These are phyloP conservation scores for Mystacornis crossleyi DNA, from an alignment of 2,113 vertebrate species.

Conservation along the genomic window DNA sequence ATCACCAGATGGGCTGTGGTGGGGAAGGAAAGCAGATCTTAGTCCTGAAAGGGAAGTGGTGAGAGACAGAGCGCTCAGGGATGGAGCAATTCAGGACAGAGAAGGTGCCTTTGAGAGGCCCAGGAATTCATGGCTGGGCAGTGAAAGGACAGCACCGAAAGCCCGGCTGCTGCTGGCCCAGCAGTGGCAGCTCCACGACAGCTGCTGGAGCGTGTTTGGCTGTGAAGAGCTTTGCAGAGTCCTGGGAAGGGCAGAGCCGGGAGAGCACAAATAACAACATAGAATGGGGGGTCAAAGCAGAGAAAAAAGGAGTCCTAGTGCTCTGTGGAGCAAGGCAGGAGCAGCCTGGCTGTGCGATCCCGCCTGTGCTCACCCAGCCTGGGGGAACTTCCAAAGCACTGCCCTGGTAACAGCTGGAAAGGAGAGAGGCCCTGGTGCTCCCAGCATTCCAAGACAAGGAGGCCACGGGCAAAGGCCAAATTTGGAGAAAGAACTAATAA, in stretches of 20 bases:
- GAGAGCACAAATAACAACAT: not conserved
- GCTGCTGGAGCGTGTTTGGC: not conserved
- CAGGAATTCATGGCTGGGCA: not conserved
- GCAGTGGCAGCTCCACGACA: not conserved
- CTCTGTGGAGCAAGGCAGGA: not conserved
- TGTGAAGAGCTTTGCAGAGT: not conserved
- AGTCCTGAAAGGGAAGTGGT: not conserved
- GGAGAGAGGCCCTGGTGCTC: not conserved
- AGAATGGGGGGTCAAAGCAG: not conserved
- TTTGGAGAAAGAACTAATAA: not conserved
- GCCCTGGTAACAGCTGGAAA: not conserved
- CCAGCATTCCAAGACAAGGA: not conserved
- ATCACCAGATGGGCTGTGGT: not conserved
- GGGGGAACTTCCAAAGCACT: not conserved
- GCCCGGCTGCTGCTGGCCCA: accelerated
- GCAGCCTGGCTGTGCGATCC: not conserved
- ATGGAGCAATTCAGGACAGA: not conserved
- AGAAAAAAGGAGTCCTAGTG: not conserved
- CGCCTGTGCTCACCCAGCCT: not conserved
- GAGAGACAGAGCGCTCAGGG: not conserved
- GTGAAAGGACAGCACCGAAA: accelerated
- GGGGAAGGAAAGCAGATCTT: not conserved
- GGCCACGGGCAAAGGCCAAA: not conserved
- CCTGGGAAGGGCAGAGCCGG: not conserved
- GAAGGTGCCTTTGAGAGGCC: not conserved